Evolutionary conservation across 2,113 vertebrate genomes (phyloP).

Genomic region (Benitochromis conjunctus): DNA sequence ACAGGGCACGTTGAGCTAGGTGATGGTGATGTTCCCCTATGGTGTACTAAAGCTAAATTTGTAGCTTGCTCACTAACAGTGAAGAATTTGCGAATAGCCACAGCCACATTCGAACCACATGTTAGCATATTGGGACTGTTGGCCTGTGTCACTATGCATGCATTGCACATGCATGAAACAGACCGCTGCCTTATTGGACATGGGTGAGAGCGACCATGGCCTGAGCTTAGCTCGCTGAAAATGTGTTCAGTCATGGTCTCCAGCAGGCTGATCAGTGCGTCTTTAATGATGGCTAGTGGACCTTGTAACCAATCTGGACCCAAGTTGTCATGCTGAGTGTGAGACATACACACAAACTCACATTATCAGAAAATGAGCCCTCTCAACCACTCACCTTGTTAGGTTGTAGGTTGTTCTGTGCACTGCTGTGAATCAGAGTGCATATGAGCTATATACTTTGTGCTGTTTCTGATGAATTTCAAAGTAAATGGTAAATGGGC

Average conservation of each 20-base stretch:
- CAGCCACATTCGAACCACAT: background rate
- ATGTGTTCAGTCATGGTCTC: background rate
- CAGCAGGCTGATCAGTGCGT: background rate
- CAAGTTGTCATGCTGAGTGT: background rate
- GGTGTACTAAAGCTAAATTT: background rate
- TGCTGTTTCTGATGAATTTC: background rate
- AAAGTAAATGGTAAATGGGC: background rate
- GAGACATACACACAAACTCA: background rate
- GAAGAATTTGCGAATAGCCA: background rate
- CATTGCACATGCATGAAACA: background rate
- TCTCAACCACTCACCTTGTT: background rate
- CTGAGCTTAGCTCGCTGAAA: background rate
- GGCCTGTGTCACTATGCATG: background rate
- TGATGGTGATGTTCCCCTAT: background rate
- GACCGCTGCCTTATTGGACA: background rate
- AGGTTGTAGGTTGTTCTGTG: background rate
- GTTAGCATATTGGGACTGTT: background rate
- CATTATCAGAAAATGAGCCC: background rate
- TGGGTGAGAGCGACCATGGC: background rate
- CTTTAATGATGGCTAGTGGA: background rate
- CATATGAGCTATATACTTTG: background rate
- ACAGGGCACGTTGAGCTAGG: background rate
- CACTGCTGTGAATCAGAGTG: background rate
- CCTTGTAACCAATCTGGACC: background rate
- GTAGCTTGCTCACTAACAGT: background rate